phyloP scores from a whole-genome alignment of 2,888 invertebrate genomes.

The Boloria euphrosyne region DNA sequence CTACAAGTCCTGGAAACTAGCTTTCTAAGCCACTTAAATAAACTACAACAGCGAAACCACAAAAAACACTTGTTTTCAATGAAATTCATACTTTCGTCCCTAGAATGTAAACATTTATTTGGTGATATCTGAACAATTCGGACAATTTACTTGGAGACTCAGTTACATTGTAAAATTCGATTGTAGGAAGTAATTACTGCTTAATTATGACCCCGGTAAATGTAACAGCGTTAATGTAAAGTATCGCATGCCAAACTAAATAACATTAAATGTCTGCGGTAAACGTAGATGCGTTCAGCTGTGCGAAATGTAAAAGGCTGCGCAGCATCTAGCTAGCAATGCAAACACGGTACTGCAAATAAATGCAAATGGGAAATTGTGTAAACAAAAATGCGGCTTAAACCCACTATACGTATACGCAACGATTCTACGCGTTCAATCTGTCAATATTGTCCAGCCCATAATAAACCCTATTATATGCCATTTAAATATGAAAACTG shows the following conservation, averaged over 20 bases:
- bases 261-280: conserved; percentile 42
- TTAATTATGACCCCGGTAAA: conserved; percentile 34
- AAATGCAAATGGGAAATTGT: conserved; percentile 60
- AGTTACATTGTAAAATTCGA: conserved; percentile 22
- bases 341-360: conserved; percentile 46
- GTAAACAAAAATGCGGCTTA: conserved; percentile 59
- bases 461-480: conserved; percentile 38
- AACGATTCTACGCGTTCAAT: conserved; percentile 36
- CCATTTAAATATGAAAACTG: conserved; percentile 38
- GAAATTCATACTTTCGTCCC: too few relatives aligned
- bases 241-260: conserved; percentile 40
- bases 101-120: conserved; percentile 2
- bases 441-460: conserved; percentile 36
- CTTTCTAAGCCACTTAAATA: too few relatives aligned
- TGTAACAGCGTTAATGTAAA: conserved; percentile 33
- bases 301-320: conserved; percentile 54
- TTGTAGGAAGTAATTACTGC: conserved; percentile 33
- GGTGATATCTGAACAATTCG: conserved; percentile 24
- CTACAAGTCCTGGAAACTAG: too few relatives aligned
- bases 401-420: conserved; percentile 41
- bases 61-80: too few relatives aligned
- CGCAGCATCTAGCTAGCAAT: conserved; percentile 48
- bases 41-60: too few relatives aligned
- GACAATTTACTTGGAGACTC: conserved; percentile 19
- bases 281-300: conserved; percentile 46